Conservation (phyloP, 35 echinoderm and acorn worm species). For the Apostichopus parvimensis region DNA sequence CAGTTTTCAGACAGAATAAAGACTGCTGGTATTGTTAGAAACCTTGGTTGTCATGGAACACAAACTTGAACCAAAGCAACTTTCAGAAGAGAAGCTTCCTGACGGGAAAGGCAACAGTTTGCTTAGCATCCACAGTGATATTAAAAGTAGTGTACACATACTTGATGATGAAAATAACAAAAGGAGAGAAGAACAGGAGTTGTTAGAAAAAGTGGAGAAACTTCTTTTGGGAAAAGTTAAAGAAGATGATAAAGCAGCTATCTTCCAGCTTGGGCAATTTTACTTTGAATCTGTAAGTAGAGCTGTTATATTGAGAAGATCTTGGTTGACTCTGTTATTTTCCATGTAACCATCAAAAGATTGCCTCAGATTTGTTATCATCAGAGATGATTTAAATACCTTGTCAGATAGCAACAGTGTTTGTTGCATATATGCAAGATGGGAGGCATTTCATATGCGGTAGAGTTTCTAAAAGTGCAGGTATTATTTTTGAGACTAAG, state of each 20-base stretch:
- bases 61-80: constrained; percentile 38
- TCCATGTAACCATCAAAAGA: no score
- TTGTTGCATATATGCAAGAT: no score
- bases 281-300: constrained; percentile 90
- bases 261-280: constrained; percentile 94
- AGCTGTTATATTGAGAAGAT: not conserved
- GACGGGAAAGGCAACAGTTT: constrained; percentile 10
- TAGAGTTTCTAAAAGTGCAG: no score
- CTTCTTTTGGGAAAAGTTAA: constrained; percentile 78
- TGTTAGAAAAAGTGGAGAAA: constrained; percentile 82
- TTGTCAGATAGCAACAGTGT: no score
- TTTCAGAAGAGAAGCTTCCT: constrained; percentile 41
- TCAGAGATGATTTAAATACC: no score
- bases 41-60: constrained; percentile 58
- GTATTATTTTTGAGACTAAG: no score
- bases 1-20: not conserved
- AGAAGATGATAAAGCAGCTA: constrained; percentile 72
- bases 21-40: not conserved
- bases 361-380: no score
- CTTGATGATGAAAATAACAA: constrained; percentile 71
- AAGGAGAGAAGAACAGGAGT: constrained; percentile 69
- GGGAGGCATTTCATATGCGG: no score
- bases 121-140: constrained; percentile 48
- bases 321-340: no score
- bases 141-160: constrained; percentile 82